Conservation (phyloP, 2,113 vertebrate species). For the Nerophis ophidion region DNA sequence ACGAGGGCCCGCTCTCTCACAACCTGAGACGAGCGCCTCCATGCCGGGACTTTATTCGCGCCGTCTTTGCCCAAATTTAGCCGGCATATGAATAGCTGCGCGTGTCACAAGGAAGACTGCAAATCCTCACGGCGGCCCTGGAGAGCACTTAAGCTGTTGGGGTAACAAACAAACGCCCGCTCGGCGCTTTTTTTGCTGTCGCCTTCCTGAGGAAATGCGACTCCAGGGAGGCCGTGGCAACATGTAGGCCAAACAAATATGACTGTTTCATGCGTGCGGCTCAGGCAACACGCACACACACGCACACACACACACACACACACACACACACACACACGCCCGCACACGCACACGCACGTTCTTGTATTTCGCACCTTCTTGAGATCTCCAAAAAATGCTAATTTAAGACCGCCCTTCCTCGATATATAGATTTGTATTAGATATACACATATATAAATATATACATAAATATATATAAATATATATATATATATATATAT, state of each 20-base stretch:
- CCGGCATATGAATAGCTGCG: slow-evolving; percentile 61
- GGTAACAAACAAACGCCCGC: slow-evolving; percentile 34
- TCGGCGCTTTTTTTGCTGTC: slow-evolving; percentile 33
- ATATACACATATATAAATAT: too few relatives aligned
- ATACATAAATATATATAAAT: too few relatives aligned
- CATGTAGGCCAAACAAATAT: slow-evolving; percentile 8
- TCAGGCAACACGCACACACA: slow-evolving; percentile 29
- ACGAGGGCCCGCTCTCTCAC: too few relatives aligned
- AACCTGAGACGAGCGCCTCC: too few relatives aligned
- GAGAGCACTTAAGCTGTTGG: slow-evolving; percentile 44
- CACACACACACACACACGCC: background rate
- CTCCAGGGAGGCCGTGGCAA: slow-evolving; percentile 6
- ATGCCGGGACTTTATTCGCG: too few relatives aligned
- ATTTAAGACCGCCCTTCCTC: too few relatives aligned
- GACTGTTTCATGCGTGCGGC: slow-evolving; percentile 51
- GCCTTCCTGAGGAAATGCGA: slow-evolving; percentile 23
- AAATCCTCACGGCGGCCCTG: slow-evolving; percentile 49
- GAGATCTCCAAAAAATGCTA: too few relatives aligned
- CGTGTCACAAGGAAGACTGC: slow-evolving; percentile 47
- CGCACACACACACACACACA: slow-evolving; percentile 9
- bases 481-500: too few relatives aligned
- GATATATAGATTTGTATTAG: too few relatives aligned
- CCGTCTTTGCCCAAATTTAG: slow-evolving; percentile 51
- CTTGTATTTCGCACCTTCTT: too few relatives aligned
- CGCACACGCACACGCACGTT: too few relatives aligned